Conservation (phyloP, 2,888 invertebrate genomes). For the Nephrotoma appendiculata region DNA sequence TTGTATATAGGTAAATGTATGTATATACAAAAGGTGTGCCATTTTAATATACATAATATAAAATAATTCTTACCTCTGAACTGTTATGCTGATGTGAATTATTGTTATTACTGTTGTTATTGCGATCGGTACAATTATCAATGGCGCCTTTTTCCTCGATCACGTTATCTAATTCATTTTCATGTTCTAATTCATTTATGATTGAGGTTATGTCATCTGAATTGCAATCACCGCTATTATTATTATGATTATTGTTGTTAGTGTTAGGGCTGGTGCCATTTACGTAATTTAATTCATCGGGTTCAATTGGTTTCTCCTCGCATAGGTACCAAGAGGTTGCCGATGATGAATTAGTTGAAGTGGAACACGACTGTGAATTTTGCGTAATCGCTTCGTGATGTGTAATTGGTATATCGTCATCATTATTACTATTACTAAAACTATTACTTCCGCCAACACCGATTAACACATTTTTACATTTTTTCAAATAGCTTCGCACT, state of each 20-base stretch:
- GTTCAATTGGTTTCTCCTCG: constrained; percentile 9
- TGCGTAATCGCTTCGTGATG: constrained; percentile 8
- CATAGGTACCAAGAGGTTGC: constrained; percentile 16
- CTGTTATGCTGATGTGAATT: neutral
- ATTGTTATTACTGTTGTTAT: neutral
- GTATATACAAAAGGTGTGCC: neutral
- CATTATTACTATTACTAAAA: constrained; percentile 4
- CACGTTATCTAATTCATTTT: neutral
- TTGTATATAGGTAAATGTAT: too few species aligned
- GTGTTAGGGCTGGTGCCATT: neutral
- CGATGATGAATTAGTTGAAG: constrained; percentile 4
- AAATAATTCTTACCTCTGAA: neutral
- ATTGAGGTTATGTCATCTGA: neutral
- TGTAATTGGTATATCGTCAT: constrained; percentile 8
- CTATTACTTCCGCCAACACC: constrained; percentile 19
- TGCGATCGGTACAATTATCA: neutral
- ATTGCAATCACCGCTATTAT: neutral
- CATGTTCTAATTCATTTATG: neutral
- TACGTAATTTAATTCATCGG: neutral
- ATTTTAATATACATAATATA: neutral
- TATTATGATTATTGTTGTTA: neutral
- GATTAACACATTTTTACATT: constrained; percentile 31
- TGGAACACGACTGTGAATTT: neutral
- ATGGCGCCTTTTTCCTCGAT: neutral
- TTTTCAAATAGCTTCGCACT: constrained; percentile 30